Evolutionary conservation across 37 sponge, comb jelly and placozoan genomes (phyloP).

Genomic region (Bolinopsis microptera): DNA sequence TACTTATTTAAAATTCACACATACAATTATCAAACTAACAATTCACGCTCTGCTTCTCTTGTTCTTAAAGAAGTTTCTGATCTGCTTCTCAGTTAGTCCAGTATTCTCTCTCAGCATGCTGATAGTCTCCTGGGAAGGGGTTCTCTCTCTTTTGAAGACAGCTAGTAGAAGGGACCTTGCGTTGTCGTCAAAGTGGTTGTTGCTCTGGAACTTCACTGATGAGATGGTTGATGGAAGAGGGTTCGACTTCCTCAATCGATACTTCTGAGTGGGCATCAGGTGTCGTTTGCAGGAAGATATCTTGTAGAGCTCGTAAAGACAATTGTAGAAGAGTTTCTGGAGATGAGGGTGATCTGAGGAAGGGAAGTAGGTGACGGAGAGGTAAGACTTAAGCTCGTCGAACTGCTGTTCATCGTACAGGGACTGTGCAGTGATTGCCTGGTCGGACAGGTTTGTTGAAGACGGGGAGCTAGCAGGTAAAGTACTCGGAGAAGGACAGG

Average conservation of each 20-base stretch:
- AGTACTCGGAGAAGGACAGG: neutral
- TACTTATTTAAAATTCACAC: neutral
- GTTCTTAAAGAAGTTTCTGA: constrained; percentile 63
- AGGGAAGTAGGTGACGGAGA: neutral
- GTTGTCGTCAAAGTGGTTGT: constrained; percentile 65
- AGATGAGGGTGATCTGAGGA: constrained; percentile 40
- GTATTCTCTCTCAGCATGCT: neutral
- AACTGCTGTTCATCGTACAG: neutral
- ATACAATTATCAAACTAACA: neutral
- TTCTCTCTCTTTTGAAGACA: constrained; percentile 28
- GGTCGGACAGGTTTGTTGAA: neutral
- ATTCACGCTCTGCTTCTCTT: constrained; percentile 12
- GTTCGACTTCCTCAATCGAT: neutral
- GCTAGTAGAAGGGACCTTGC: neutral
- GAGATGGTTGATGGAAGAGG: constrained; percentile 20
- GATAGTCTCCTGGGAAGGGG: neutral
- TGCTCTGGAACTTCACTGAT: neutral
- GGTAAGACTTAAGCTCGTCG: neutral
- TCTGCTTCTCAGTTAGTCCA: constrained; percentile 38
- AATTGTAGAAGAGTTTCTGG: constrained; percentile 11
- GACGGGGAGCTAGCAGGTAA: neutral
- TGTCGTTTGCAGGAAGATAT: neutral
- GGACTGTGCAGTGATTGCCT: neutral
- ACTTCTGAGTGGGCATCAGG: neutral
- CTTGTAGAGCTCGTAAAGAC: constrained; percentile 1